phyloP scores from a whole-genome alignment of 2,113 vertebrate species.

The Gymnogyps californianus region DNA sequence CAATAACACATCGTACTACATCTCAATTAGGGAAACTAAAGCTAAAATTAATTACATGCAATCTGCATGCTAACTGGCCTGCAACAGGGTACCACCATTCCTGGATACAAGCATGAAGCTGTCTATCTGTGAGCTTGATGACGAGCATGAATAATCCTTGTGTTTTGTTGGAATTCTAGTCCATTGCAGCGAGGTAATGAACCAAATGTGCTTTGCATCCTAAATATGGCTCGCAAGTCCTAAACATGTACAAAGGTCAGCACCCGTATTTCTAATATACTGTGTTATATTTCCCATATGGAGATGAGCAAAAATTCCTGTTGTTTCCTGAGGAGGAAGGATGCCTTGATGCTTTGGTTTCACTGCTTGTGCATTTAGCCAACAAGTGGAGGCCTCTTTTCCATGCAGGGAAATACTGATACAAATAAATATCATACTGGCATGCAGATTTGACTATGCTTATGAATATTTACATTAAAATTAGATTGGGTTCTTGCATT shows the following conservation, averaged over 20 bases:
- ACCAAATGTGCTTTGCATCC: not conserved
- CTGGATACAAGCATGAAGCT: not conserved
- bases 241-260: not conserved
- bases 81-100: not conserved
- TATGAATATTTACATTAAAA: conserved; percentile 21
- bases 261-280: not conserved
- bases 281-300: not conserved
- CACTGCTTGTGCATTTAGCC: not conserved
- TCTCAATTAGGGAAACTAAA: conserved; percentile 25
- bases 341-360: not conserved
- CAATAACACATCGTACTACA: not conserved
- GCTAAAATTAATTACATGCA: not conserved
- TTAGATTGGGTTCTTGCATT: not conserved
- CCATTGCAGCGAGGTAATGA: not conserved
- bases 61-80: not conserved
- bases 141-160: not conserved
- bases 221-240: not conserved
- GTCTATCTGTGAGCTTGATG: not conserved
- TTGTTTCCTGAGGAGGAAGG: not conserved
- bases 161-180: not conserved
- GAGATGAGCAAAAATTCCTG: not conserved
- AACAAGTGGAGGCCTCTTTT: not conserved
- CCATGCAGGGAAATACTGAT: not conserved
- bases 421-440: not conserved
- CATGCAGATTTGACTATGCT: not conserved